These are phyloP conservation scores for Crenichthys baileyi DNA, from an alignment of 2,797 vertebrate species.

Conservation along the genomic window DNA sequence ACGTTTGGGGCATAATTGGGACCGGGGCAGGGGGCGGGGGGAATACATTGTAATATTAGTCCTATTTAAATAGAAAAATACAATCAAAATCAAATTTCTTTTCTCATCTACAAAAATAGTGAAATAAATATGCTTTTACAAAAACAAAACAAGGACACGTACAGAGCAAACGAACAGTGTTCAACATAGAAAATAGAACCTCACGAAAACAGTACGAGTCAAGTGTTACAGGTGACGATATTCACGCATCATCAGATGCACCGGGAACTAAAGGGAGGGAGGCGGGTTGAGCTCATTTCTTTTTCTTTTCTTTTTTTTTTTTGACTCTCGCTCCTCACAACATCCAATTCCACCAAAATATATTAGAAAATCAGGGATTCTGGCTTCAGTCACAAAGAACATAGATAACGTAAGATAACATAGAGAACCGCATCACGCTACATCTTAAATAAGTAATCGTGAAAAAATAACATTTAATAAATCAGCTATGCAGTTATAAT, in stretches of 20 bases:
- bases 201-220: conserved; percentile 78
- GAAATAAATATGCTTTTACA: conserved; percentile 98
- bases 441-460: conserved; percentile 88
- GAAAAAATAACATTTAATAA: conserved; percentile 87
- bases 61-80: conserved; percentile 99
- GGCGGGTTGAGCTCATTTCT: not conserved
- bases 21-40: conserved; percentile 47
- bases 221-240: conserved; percentile 81
- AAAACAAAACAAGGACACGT: conserved; percentile 79
- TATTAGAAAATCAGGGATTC: conserved; percentile 72
- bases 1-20: conserved; percentile 85
- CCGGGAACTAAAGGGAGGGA: conserved; percentile 57
- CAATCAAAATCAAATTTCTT: conserved; percentile 95
- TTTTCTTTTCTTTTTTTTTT: not conserved
- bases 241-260: conserved; percentile 58
- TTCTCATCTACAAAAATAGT: conserved; percentile 98
- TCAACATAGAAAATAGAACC: conserved; percentile 91
- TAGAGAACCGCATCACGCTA: conserved; percentile 80
- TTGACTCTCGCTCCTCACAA: conserved; percentile 42
- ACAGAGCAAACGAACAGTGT: conserved; percentile 89
- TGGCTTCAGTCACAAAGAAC: conserved; percentile 65
- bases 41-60: conserved; percentile 86
- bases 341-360: conserved; percentile 66
- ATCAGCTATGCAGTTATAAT: conserved; percentile 90
- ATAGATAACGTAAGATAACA: conserved; percentile 77